Base-by-base conservation (phyloP, 2,113 vertebrate species). In the Oryzias celebensis region DNA sequence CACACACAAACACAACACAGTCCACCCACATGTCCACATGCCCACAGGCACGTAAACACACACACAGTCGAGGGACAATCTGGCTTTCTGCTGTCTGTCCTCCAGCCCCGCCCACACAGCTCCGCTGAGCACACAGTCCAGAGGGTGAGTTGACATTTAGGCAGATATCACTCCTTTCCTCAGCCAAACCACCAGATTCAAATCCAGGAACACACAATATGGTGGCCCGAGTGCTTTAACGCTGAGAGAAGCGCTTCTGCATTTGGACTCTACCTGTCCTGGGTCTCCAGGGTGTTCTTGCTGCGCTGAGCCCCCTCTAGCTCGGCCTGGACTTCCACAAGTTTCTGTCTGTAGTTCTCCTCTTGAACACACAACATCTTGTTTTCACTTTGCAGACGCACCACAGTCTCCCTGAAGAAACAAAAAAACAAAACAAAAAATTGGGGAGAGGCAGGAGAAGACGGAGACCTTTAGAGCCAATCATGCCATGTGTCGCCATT, bases 331-430 rank as follows among this genome's bases (percentile, higher is more conserved):
- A 91, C 83, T 73, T 92, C 91, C 1, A 77, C 86, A 13, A 94
- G 85, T 53, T 88, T 90, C 71, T 92, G 90, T 3, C 90, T 86
- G 90, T 91, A 94, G 0, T 78, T 86, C 15, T 93, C 89, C 86
- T 96, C 95, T 86, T 96, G 94, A 63, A 86, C 89, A 31, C 94
- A 94, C 65, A 97, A 71, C 87, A 92, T 90, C 90, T 91, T 95
- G 86, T 97, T 97, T 85, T 97, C 95, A 51, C 89, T 91, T 78
- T 95, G 94, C 2, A 97, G 92, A 43, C 90, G 90, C 46, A 93
- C 73, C 56, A 97, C 85, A 0, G 93, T 94, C 85, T 97, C 95
- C 89, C 95, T 96, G 87, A 45, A 45, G 7, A 4, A 42, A 43
- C 15, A 24, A 18, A 6, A 14, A 7, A 18, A 5, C 14, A 1